These are phyloP conservation scores for Hydroisotoma schaefferi DNA, from an alignment of 2,888 invertebrate species.

Conservation along the genomic window DNA sequence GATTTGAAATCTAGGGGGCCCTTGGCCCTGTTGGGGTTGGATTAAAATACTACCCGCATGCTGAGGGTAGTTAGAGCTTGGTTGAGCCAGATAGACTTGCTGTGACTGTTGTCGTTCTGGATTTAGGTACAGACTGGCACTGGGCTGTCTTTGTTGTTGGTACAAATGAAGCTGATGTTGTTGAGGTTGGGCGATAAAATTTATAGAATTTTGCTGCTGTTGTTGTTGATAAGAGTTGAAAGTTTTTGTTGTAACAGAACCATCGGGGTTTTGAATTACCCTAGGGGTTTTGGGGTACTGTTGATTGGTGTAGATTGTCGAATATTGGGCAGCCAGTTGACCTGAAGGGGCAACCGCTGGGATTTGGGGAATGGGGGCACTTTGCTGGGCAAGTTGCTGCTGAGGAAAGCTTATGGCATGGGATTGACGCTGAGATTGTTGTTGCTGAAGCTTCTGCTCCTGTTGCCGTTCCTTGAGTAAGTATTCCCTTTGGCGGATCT, in stretches of 20 bases:
- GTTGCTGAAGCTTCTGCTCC: constrained; percentile 2
- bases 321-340: neutral
- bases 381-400: neutral
- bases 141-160: constrained; percentile 4
- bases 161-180: constrained; percentile 9
- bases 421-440: neutral
- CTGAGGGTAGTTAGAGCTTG: constrained; percentile 11
- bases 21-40: neutral
- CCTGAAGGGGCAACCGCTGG: constrained; percentile 19
- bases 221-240: too few species aligned
- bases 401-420: neutral
- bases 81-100: too few species aligned
- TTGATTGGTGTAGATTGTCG: constrained; percentile 4
- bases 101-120: too few species aligned
- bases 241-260: neutral
- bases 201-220: constrained; percentile 15
- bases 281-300: constrained; percentile 7
- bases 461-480: constrained; percentile 20
- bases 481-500: neutral
- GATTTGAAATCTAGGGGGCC: constrained; percentile 28
- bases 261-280: neutral
- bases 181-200: constrained; percentile 7
- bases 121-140: neutral
- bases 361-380: constrained; percentile 20
- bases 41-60: constrained; percentile 16